These are phyloP conservation scores for Rhyacophila evoluta DNA, from an alignment of 2,888 invertebrate genomes.

Conservation along the genomic window DNA sequence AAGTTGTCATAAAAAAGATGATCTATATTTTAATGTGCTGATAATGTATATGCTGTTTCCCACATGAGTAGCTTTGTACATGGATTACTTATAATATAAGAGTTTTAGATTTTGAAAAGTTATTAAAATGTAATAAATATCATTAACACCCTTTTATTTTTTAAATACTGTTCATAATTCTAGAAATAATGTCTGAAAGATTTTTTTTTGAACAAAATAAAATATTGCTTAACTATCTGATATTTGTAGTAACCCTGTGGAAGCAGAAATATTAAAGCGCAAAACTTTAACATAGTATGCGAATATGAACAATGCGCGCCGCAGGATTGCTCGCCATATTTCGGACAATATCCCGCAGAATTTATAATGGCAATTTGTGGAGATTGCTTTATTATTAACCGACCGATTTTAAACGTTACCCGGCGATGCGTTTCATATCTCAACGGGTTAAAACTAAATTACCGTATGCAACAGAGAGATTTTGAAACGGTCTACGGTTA, in stretches of 20 bases:
- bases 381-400: constrained; percentile 21
- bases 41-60: too few relatives aligned
- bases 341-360: constrained; percentile 23
- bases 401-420: background rate
- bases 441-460: background rate
- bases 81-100: too few relatives aligned
- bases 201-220: too few relatives aligned
- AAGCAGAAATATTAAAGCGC: background rate
- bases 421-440: background rate
- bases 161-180: too few relatives aligned
- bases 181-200: too few relatives aligned
- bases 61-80: too few relatives aligned
- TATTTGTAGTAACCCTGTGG: background rate
- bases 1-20: too few relatives aligned
- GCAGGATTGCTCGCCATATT: constrained; percentile 25
- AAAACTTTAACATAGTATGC: background rate
- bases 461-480: background rate
- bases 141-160: too few relatives aligned
- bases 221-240: too few relatives aligned
- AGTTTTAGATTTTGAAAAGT: too few relatives aligned
- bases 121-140: too few relatives aligned
- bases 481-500: background rate
- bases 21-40: too few relatives aligned
- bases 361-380: constrained; percentile 34
- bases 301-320: background rate